A percentile compares a stretch with the other conserved stretches of the same genome.
These are phyloP conservation scores for Meteorus colon DNA, from an alignment of 2,888 invertebrate species.

Conservation along the genomic window DNA sequence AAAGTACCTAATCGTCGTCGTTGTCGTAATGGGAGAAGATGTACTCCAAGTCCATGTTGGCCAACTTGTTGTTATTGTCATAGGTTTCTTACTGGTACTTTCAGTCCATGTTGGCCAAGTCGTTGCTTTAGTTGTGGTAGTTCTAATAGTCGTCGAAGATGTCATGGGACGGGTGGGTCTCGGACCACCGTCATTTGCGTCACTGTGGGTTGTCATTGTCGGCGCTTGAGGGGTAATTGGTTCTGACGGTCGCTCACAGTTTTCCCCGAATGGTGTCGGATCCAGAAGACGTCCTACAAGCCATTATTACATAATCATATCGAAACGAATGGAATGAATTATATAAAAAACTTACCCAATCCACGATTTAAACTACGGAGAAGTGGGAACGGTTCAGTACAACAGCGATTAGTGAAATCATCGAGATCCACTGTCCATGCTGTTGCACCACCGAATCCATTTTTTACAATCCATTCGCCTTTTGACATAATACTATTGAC, in stretches of 20 bases:
- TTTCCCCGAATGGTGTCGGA: constrained; percentile 75
- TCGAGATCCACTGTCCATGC: constrained; percentile 93
- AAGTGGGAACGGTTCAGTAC: constrained; percentile 85
- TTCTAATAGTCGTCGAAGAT: constrained; percentile 58
- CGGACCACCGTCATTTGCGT: constrained; percentile 73
- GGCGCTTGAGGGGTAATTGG: constrained; percentile 86
- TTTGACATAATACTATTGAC: constrained; percentile 84
- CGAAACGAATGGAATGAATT: constrained; percentile 9
- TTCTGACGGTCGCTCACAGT: constrained; percentile 82
- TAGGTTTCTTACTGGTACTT: constrained; percentile 54
- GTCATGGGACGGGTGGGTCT: constrained; percentile 60
- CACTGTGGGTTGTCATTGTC: constrained; percentile 81
- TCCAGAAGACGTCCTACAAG: constrained; percentile 66
- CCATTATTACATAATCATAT: not conserved
- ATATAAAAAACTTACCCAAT: constrained; percentile 74
- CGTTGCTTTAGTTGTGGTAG: constrained; percentile 59
- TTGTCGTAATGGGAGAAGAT: constrained; percentile 54
- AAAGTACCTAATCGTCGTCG: constrained; percentile 56
- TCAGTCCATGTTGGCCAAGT: constrained; percentile 69
- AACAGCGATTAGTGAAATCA: constrained; percentile 90
- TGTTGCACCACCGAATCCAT: constrained; percentile 86
- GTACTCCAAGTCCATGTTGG: constrained; percentile 62
- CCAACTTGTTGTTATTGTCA: constrained; percentile 60
- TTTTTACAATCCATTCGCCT: constrained; percentile 83
- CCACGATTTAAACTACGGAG: constrained; percentile 85